Percentiles rank a stretch among this genome's conserved stretches.
These are phyloP conservation scores for Tanypteryx hageni DNA, from an alignment of 2,888 invertebrate species.

Conservation along the genomic window DNA sequence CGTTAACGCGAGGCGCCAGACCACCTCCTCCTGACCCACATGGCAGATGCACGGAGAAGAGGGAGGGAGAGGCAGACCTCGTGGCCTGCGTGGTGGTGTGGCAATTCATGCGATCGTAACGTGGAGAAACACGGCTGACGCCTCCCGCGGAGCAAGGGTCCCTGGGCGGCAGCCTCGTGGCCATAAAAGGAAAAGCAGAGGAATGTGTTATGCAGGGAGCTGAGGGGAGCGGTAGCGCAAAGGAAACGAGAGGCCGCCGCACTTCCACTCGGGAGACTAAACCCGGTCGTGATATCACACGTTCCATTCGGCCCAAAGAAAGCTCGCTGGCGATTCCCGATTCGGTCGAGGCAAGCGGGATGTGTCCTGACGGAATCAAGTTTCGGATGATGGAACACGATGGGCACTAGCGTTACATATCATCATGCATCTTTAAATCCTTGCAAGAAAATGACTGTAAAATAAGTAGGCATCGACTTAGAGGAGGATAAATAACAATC, in stretches of 20 bases:
- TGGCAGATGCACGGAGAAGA: conserved; percentile 52
- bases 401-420: no score
- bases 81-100: conserved; percentile 36
- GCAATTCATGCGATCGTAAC: conserved; percentile 25
- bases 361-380: no score
- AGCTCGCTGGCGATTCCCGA: background rate
- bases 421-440: no score
- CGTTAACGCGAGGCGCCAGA: conserved; percentile 31
- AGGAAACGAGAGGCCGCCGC: background rate
- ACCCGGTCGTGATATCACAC: conserved; percentile 35
- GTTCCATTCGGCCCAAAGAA: conserved; percentile 34
- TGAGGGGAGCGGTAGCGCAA: background rate
- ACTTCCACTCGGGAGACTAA: background rate
- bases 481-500: no score
- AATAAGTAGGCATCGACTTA: no score
- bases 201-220: conserved; percentile 32
- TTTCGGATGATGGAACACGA: no score
- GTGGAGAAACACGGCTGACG: background rate
- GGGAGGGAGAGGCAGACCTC: conserved; percentile 15
- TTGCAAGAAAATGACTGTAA: no score
- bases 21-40: conserved; percentile 47
- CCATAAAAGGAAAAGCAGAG: conserved; percentile 53
- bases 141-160: conserved; percentile 63
- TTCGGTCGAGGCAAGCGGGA: no score
- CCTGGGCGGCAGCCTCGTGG: conserved; percentile 54